phyloP scores from a whole-genome alignment of 2,888 invertebrate species.

The Sepioteuthis lessoniana region DNA sequence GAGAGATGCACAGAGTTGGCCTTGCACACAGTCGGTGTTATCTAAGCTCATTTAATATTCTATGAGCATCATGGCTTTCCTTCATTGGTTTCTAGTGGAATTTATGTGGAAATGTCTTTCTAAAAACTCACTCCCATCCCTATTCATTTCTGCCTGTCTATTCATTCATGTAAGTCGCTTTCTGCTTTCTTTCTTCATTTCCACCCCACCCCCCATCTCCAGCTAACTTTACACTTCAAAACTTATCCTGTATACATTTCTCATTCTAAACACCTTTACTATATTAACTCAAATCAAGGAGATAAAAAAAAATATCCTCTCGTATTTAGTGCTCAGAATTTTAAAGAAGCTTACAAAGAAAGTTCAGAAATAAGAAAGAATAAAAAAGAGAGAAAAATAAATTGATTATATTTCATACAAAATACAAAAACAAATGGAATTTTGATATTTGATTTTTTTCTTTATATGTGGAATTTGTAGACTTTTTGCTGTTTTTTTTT shows the following conservation, averaged over 20 bases:
- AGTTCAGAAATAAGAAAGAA: background rate
- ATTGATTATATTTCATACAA: background rate
- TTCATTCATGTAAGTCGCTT: background rate
- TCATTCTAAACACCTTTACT: background rate
- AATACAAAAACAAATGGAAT: background rate
- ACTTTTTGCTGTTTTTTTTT: too few relatives aligned
- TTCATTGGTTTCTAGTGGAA: background rate
- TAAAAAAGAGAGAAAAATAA: background rate
- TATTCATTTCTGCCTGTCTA: background rate
- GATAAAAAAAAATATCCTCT: background rate
- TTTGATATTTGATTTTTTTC: too few relatives aligned
- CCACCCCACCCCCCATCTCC: background rate
- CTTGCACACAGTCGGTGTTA: conserved; percentile 14
- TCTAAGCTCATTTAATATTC: background rate
- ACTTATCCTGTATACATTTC: background rate
- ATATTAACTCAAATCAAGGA: background rate
- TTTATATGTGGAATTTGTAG: too few relatives aligned
- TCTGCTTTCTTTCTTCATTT: background rate
- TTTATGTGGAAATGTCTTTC: background rate
- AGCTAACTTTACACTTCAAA: background rate
- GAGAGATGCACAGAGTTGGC: background rate
- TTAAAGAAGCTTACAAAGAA: conserved; percentile 33
- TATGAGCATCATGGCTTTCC: conserved; percentile 8
- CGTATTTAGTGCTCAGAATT: background rate
- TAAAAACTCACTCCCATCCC: background rate